Evolutionary conservation across 2,888 invertebrate species (phyloP).

Genomic region (Emesis russula): DNA sequence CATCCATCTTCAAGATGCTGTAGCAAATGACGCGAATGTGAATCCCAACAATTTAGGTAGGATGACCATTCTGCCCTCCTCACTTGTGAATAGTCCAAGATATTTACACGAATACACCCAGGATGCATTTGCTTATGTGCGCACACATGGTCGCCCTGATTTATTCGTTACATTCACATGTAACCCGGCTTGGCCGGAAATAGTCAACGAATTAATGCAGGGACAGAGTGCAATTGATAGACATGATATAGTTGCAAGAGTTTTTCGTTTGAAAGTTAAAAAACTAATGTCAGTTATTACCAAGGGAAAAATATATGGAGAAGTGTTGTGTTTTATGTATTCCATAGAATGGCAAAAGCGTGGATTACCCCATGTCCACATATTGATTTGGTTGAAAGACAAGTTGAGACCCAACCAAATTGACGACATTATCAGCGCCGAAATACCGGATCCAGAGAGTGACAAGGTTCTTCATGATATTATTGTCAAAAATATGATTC

Average conservation of each 20-base stretch:
- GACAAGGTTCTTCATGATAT: constrained; percentile 67
- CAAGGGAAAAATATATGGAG: constrained; percentile 85
- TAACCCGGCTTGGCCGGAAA: constrained; percentile 58
- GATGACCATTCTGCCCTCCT: constrained; percentile 87
- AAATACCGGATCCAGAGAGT: constrained; percentile 50
- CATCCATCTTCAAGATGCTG: constrained; percentile 89
- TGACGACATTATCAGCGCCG: constrained; percentile 62
- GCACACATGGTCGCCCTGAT: constrained; percentile 82
- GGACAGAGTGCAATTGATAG: constrained; percentile 85
- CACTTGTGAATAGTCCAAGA: constrained; percentile 87
- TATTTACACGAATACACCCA: constrained; percentile 88
- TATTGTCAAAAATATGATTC: constrained; percentile 57
- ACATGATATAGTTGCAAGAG: constrained; percentile 88
- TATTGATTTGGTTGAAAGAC: constrained; percentile 55
- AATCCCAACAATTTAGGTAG: constrained; percentile 82
- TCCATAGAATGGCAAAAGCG: constrained; percentile 61
- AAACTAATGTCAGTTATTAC: constrained; percentile 75
- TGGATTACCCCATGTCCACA: constrained; percentile 55
- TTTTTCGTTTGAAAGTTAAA: constrained; percentile 87
- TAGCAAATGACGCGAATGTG: constrained; percentile 82
- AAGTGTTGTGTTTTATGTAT: constrained; percentile 62
- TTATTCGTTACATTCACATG: constrained; percentile 84
- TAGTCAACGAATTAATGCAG: constrained; percentile 49
- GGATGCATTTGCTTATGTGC: constrained; percentile 89
- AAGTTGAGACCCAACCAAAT: constrained; percentile 60